A percentile compares a stretch with the other conserved stretches of the same genome.
phyloP scores from a whole-genome alignment of 53 echinoderm and acorn worm species.

The Holothuria scabra region DNA sequence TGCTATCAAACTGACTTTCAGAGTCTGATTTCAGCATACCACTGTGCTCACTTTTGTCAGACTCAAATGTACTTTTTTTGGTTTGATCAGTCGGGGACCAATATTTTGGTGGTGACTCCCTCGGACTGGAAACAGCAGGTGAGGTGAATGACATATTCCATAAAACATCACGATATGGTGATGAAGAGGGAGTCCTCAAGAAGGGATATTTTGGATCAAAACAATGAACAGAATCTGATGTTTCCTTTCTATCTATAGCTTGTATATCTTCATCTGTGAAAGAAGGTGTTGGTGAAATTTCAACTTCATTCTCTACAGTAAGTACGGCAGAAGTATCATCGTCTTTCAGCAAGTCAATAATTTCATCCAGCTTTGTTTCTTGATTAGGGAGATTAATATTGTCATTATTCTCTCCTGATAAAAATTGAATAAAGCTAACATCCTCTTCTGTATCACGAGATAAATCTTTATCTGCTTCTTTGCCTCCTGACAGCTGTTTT shows the following conservation, averaged over 20 bases:
- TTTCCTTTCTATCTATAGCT: too few relatives aligned
- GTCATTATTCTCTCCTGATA: too few relatives aligned
- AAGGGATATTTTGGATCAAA: neutral
- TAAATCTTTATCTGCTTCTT: neutral
- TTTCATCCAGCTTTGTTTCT: too few relatives aligned
- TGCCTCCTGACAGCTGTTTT: too few relatives aligned
- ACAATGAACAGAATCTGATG: too few relatives aligned
- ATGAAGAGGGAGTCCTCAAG: conserved; percentile 6
- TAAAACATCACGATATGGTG: conserved; percentile 35
- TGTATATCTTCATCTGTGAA: too few relatives aligned
- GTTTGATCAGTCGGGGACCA: conserved; percentile 23
- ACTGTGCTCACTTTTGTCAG: neutral
- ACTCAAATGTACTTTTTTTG: neutral
- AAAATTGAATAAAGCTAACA: too few relatives aligned
- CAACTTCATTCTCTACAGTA: too few relatives aligned
- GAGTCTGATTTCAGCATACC: neutral
- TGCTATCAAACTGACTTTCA: neutral
- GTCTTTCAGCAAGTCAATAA: too few relatives aligned
- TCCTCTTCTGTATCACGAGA: neutral
- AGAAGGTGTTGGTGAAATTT: too few relatives aligned
- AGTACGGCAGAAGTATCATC: too few relatives aligned
- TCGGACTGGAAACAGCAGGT: neutral
- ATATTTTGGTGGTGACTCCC: conserved; percentile 15
- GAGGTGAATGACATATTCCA: conserved; percentile 43
- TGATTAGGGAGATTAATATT: too few relatives aligned